Percentiles rank a stretch among this genome's conserved stretches.
Evolutionary conservation across 2,113 vertebrate species (phyloP).

Genomic region (Pelecanus crispus): DNA sequence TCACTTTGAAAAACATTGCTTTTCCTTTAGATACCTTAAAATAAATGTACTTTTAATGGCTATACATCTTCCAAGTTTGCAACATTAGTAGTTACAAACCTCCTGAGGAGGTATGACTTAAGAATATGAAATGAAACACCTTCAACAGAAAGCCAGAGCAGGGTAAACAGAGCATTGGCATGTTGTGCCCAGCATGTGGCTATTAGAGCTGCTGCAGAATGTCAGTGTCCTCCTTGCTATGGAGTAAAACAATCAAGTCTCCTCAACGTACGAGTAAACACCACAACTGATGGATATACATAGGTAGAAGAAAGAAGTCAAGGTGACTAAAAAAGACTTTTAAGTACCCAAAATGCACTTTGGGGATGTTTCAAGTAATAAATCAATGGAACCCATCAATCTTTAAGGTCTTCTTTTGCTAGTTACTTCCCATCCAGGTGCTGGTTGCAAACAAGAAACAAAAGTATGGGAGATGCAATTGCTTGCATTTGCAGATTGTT

Average conservation of each 20-base stretch:
- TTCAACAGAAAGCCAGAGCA: background rate
- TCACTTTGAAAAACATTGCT: background rate
- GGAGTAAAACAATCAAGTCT: background rate
- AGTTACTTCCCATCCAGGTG: background rate
- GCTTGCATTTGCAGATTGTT: background rate
- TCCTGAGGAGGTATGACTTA: background rate
- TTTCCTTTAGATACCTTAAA: background rate
- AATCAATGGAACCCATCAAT: background rate
- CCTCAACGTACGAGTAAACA: background rate
- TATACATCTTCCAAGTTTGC: background rate
- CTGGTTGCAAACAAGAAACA: background rate
- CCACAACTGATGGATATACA: background rate
- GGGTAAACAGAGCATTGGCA: background rate
- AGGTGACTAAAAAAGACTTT: background rate
- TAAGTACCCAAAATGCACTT: background rate
- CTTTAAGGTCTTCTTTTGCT: background rate
- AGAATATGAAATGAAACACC: background rate
- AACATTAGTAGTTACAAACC: background rate
- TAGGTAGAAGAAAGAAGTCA: background rate
- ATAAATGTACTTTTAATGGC: background rate
- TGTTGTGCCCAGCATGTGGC: background rate
- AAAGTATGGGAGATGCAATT: background rate
- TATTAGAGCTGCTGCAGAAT: background rate
- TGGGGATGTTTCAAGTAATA: background rate
- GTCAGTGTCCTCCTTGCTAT: background rate